A percentile compares a stretch with the other conserved stretches of the same genome.
These are phyloP conservation scores for Ginglymostoma cirratum DNA, from an alignment of 2,113 vertebrate species.

Conservation along the genomic window DNA sequence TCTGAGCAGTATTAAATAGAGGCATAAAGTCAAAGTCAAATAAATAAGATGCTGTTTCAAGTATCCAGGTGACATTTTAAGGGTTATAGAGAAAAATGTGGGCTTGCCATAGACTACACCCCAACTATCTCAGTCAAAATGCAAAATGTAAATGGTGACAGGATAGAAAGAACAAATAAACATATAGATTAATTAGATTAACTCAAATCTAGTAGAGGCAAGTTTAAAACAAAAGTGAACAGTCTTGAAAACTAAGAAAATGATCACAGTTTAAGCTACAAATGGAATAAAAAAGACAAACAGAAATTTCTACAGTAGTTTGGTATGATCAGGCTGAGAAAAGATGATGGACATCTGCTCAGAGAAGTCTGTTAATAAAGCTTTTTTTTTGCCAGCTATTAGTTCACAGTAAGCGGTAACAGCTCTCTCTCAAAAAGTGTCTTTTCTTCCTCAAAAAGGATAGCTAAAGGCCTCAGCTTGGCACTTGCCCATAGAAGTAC, in stretches of 20 bases:
- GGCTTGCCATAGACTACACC: not conserved
- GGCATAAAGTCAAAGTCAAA: not conserved
- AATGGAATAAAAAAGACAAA: not conserved
- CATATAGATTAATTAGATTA: not conserved
- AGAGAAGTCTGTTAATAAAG: not conserved
- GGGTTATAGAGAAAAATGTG: not conserved
- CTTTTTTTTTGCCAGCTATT: not conserved
- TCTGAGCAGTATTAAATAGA: not conserved
- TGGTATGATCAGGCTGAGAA: not conserved
- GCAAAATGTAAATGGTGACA: not conserved
- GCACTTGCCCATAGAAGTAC: not conserved
- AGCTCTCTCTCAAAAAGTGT: not conserved
- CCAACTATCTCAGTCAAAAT: not conserved
- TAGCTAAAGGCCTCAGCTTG: not conserved
- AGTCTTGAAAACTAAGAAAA: not conserved
- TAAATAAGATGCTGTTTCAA: not conserved
- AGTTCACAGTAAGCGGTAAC: not conserved
- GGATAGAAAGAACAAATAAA: not conserved
- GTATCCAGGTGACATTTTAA: not conserved
- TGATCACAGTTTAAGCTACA: not conserved
- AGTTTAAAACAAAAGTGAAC: not conserved
- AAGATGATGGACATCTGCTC: not conserved
- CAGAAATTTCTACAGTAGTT: not conserved
- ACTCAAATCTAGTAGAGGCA: not conserved
- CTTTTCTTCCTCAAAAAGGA: not conserved